Base-by-base conservation (phyloP, 2,113 vertebrate genomes). In the Panthera tigris region DNA sequence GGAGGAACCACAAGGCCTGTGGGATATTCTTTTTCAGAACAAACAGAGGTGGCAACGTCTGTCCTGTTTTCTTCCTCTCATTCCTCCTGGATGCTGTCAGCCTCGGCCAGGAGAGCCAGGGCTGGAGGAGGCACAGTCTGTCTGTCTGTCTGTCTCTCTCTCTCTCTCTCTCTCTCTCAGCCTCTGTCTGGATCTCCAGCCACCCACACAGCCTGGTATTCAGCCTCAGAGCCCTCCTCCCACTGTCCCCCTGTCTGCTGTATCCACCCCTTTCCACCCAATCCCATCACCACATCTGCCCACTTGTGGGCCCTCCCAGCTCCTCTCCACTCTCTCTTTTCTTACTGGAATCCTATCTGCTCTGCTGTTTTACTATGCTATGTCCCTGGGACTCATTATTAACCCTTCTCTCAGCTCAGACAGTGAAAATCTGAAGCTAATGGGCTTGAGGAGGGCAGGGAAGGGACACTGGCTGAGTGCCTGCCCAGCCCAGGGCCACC, bases 111-210 rank as follows among this genome's bases (percentile, higher is more conserved):
- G 52, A 55, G 86, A n/a, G 86, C 68, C 21, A 9, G 73, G 25
- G 41, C 83, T 45, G 96, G 73, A 66, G 94, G 96, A 97, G 96
- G 83, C 93, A 18, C 90, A 82, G 90, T 98, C 91, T 96, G 94
- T 97, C 95, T 50, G 12, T 50, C 50, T 50, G 2, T 50, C 50
- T 50, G 2, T 50, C 57, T 55, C 3, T 61, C 55, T 61, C 7
- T 61, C 21, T 23, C 57, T 55, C 55, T 55, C 18, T 61, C 7
- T 61, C 57, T 61, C 55, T 57, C 57, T 94, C 0, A 57, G 96
- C 95, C 65, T 68, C 82, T 71, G 0, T 87, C 94, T 94, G 93
- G 41, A 31, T 45, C 94, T 84, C 82, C 90, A 66, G 63, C 39
- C 87, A 11, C 98, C 95, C 82, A 96, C 86, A 3, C 33, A 3